Percentiles rank a stretch among this genome's conserved stretches.
These are phyloP conservation scores for Crambe crambe DNA, from an alignment of 37 sponge, comb jelly and placozoan species.

Conservation along the genomic window DNA sequence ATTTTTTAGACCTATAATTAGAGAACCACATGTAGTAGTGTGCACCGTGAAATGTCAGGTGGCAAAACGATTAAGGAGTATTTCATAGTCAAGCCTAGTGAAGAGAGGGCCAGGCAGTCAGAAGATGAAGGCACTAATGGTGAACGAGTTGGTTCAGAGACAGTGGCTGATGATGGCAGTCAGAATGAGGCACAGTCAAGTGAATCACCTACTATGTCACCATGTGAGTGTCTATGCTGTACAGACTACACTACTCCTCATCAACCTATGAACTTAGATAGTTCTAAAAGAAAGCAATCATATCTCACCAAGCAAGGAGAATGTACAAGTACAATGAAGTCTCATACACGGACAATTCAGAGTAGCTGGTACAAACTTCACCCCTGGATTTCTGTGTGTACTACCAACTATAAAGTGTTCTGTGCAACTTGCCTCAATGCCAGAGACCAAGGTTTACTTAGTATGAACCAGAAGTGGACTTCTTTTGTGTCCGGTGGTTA, in stretches of 20 bases:
- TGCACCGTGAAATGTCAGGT: background rate
- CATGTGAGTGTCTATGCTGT: conserved; percentile 41
- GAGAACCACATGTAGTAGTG: background rate
- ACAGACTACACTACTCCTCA: conserved; percentile 13
- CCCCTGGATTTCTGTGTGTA: too few relatives aligned
- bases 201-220: background rate
- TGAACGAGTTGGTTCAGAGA: background rate
- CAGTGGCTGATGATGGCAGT: conserved; percentile 9
- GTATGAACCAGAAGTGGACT: too few relatives aligned
- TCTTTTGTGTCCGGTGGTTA: too few relatives aligned
- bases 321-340: conserved; percentile 25
- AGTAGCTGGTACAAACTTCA: too few relatives aligned
- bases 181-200: conserved; percentile 8
- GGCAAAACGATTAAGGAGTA: background rate
- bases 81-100: conserved; percentile 7
- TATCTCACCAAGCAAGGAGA: conserved; percentile 13
- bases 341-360: too few relatives aligned
- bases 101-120: background rate
- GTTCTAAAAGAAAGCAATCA: conserved; percentile 12
- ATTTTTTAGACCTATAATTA: conserved; percentile 10
- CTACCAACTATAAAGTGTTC: too few relatives aligned
- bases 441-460: too few relatives aligned
- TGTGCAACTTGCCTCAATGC: too few relatives aligned
- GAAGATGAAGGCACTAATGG: background rate
- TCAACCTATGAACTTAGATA: conserved; percentile 31